phyloP scores from a whole-genome alignment of 2,113 vertebrate genomes.

The Gasterosteus aculeatus region DNA sequence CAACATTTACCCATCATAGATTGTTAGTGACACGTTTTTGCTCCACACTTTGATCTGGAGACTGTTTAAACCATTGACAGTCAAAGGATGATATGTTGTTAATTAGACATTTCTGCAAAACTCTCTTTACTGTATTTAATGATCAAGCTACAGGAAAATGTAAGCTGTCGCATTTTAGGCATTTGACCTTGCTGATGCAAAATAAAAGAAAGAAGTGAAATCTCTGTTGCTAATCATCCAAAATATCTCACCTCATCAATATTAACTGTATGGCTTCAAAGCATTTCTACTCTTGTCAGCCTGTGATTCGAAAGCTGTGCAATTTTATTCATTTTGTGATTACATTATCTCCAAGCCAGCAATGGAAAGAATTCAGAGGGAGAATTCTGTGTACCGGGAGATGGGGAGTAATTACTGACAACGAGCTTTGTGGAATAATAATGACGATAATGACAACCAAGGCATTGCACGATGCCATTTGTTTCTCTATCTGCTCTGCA shows the following conservation, averaged over 20 bases:
- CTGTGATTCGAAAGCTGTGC: constrained; percentile 39
- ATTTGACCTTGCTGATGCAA: constrained; percentile 62
- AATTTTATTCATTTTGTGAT: constrained; percentile 56
- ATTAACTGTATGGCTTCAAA: constrained; percentile 65
- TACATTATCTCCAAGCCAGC: constrained; percentile 48
- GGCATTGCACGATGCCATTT: constrained; percentile 46
- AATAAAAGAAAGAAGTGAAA: constrained; percentile 66
- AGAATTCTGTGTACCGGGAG: constrained; percentile 43
- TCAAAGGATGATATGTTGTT: constrained; percentile 21
- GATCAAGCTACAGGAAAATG: constrained; percentile 48
- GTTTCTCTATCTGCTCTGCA: constrained; percentile 60
- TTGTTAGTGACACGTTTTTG: constrained; percentile 12
- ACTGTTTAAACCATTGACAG: constrained; percentile 23
- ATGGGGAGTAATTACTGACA: constrained; percentile 53
- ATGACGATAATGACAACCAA: constrained; percentile 62
- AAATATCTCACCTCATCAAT: constrained; percentile 65
- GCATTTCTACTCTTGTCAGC: constrained; percentile 33
- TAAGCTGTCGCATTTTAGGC: constrained; percentile 44
- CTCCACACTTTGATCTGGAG: constrained; percentile 11
- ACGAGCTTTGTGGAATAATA: constrained; percentile 58
- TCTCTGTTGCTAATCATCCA: constrained; percentile 59
- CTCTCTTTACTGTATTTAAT: constrained; percentile 27
- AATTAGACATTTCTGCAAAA: constrained; percentile 24
- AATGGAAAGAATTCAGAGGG: constrained; percentile 31
- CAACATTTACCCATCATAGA: constrained; percentile 20